Conservation (phyloP, 2,113 vertebrate genomes). For the Silurus meridionalis region DNA sequence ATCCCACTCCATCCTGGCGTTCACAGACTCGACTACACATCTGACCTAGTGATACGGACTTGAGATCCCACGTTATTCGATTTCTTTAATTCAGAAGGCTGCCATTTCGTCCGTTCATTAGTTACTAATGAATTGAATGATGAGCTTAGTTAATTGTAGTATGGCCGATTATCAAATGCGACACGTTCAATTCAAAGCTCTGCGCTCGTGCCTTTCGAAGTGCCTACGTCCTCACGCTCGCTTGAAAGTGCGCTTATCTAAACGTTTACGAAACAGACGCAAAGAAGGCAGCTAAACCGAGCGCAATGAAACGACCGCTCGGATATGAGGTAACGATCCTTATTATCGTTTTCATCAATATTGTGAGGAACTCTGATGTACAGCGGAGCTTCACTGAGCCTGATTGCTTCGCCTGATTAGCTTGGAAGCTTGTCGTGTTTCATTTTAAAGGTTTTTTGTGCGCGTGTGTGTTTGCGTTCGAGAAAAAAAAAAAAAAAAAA, state of each 20-base stretch:
- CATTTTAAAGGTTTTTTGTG: neutral
- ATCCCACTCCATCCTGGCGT: constrained; percentile 14
- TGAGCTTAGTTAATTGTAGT: neutral
- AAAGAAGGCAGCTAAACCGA: neutral
- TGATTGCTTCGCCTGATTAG: neutral
- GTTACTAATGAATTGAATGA: neutral
- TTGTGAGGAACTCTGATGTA: neutral
- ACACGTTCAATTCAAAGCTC: neutral
- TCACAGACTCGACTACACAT: neutral
- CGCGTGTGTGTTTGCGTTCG: too few species aligned
- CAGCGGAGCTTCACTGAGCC: neutral
- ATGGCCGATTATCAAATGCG: neutral
- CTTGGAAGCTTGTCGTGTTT: neutral
- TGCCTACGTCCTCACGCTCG: neutral
- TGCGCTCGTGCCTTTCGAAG: neutral
- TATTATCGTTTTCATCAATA: neutral
- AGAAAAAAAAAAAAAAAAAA: neutral
- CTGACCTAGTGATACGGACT: neutral
- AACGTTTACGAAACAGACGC: neutral
- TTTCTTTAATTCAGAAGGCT: neutral
- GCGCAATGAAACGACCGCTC: neutral
- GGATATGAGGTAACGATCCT: neutral
- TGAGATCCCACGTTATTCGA: neutral
- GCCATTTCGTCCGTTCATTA: neutral
- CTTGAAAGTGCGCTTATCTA: neutral